These are phyloP conservation scores for Brachyopa scutellaris DNA, from an alignment of 2,888 invertebrate genomes.

Conservation along the genomic window DNA sequence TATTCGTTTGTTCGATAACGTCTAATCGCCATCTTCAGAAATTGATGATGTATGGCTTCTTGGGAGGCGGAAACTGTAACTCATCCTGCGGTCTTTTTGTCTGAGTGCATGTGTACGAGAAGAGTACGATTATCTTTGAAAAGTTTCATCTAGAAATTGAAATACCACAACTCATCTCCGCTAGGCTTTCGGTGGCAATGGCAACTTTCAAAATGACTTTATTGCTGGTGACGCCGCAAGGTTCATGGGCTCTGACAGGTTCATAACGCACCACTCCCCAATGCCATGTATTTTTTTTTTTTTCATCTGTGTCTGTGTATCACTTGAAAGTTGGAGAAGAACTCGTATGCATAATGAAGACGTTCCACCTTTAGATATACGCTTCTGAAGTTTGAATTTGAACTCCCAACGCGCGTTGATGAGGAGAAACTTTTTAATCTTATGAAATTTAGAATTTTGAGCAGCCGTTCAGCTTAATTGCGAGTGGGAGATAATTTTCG, in stretches of 20 bases:
- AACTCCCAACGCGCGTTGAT: slow-evolving; percentile 53
- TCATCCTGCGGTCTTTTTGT: slow-evolving; percentile 31
- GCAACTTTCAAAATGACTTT: slow-evolving; percentile 67
- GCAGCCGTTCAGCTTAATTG: slow-evolving; percentile 45
- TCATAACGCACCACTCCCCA: slow-evolving; percentile 1
- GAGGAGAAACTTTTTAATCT: slow-evolving; percentile 61
- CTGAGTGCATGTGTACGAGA: slow-evolving; percentile 49
- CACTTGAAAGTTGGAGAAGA: slow-evolving; percentile 41
- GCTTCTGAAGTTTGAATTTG: slow-evolving; percentile 55
- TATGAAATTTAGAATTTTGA: slow-evolving; percentile 49
- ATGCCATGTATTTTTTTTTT: slow-evolving; percentile 8
- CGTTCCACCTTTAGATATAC: slow-evolving; percentile 58
- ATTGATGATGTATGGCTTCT: slow-evolving; percentile 75
- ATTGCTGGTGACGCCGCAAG: slow-evolving; percentile 59
- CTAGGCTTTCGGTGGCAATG: slow-evolving; percentile 43
- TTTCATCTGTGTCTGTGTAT: slow-evolving; percentile 17
- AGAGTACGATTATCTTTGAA: slow-evolving; percentile 63
- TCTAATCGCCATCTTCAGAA: slow-evolving; percentile 74
- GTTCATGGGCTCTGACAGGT: slow-evolving; percentile 55
- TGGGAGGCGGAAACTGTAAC: slow-evolving; percentile 50
- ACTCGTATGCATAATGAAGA: slow-evolving; percentile 68
- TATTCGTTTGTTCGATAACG: slow-evolving; percentile 73
- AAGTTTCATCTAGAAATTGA: slow-evolving; percentile 67
- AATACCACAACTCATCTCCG: slow-evolving; percentile 65
- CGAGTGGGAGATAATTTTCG: slow-evolving; percentile 18